Evolutionary conservation across 2,888 invertebrate genomes (phyloP).

Genomic region (Sesia apiformis): DNA sequence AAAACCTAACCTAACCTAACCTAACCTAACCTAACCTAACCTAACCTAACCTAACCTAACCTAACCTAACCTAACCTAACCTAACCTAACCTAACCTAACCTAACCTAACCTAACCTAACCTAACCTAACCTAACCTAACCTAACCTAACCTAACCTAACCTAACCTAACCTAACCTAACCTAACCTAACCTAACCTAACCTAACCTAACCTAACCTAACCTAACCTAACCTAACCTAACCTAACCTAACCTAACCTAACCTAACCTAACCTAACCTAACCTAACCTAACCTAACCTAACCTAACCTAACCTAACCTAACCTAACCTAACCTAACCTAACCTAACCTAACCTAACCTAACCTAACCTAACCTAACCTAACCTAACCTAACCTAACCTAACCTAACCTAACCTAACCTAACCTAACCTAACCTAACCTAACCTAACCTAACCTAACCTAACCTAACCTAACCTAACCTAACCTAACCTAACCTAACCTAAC

Average conservation of each 20-base stretch:
- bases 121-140: too few relatives aligned
- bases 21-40: conserved; percentile 12
- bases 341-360: neutral
- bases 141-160: too few relatives aligned
- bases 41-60: conserved; percentile 10
- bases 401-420: too few relatives aligned
- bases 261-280: conserved; percentile 9
- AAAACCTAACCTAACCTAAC: conserved; percentile 9
- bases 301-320: conserved; percentile 6
- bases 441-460: too few relatives aligned
- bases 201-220: conserved; percentile 13
- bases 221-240: conserved; percentile 9
- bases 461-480: too few relatives aligned
- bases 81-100: conserved; percentile 6
- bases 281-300: neutral
- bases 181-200: conserved; percentile 11
- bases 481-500: too few relatives aligned
- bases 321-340: conserved; percentile 7
- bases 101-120: conserved; percentile 6
- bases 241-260: conserved; percentile 10
- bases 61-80: conserved; percentile 8
- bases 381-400: too few relatives aligned
- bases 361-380: too few relatives aligned
- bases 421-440: too few relatives aligned
- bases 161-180: conserved; percentile 7